Percentiles rank a stretch among this genome's conserved stretches.
phyloP scores from a whole-genome alignment of 2,888 invertebrate species.

The Chalcis sispes region DNA sequence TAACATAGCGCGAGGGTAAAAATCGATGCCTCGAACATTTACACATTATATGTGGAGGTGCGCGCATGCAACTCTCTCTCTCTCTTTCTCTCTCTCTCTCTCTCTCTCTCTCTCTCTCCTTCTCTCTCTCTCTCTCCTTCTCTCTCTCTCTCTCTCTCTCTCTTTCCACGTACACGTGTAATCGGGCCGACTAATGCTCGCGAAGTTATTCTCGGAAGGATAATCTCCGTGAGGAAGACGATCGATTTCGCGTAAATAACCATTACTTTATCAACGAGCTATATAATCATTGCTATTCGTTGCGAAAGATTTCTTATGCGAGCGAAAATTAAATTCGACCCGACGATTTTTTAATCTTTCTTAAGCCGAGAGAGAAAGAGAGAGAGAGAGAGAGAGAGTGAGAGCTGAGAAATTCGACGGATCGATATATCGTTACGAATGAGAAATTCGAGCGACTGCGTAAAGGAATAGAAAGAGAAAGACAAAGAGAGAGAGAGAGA shows the following conservation, averaged over 20 bases:
- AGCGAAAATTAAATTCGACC: slow-evolving; percentile 22
- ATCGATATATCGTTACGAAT: slow-evolving; percentile 10
- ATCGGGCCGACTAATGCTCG: not conserved
- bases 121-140: too few relatives aligned
- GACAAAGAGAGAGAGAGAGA: too few relatives aligned
- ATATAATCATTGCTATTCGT: too few relatives aligned
- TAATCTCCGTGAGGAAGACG: not conserved
- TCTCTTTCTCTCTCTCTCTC: too few relatives aligned
- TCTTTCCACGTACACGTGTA: too few relatives aligned
- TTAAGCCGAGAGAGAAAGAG: not conserved
- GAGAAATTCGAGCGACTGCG: not conserved
- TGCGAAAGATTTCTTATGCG: not conserved
- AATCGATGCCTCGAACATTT: slow-evolving; percentile 16
- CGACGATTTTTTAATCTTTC: slow-evolving; percentile 21
- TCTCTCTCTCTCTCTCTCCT: too few relatives aligned
- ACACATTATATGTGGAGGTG: not conserved
- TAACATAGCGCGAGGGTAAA: not conserved
- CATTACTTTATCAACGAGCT: slow-evolving; percentile 21
- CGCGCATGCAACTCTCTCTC: not conserved
- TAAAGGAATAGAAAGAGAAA: too few relatives aligned
- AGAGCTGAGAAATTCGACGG: too few relatives aligned
- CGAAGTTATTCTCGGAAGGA: slow-evolving; percentile 22
- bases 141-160: too few relatives aligned
- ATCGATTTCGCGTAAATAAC: slow-evolving; percentile 41
- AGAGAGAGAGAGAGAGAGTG: too few relatives aligned